Evolutionary conservation across 2,888 invertebrate species (phyloP), one percentile per base, ranked within the genome.

Genomic region (Caenorhabditis doughertyi): DNA sequence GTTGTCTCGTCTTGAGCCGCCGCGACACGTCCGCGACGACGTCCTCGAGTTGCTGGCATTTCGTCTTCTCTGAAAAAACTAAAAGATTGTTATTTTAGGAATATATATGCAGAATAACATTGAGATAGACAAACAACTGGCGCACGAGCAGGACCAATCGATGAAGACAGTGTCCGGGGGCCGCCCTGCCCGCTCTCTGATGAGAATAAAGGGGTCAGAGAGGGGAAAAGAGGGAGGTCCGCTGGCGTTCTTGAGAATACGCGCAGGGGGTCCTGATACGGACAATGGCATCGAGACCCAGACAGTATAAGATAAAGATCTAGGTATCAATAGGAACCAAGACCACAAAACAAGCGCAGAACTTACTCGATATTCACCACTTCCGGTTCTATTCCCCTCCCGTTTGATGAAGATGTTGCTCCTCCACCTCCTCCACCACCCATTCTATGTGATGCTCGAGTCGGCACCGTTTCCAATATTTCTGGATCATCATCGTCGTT

Each of bases 401-500:
- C 44, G 18, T 47, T 55, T n/a, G 32, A 29, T 4, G 32, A 21
- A 8, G 51, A 2, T 51, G 11, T n/a, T 2, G 55, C 25, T 4
- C 27, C 32, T 2, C 39, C 39, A 39, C 11, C 4, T 51, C 16
- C 44, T 35, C 47, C 8, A 47, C 16, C 16, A 16, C 3, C 29
- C 44, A 18, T 29, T 55, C 11, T 21, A 18, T 7, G 35, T 13
- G 39, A 35, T 1, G 67, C n/a, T 4, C 74, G 49, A 8, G 39
- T 16, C 21, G 76, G 81, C 18, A 51, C 27, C 7, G 67, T 29
- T 18, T 81, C 82, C 23, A 83, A 29, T 5, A 83, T 79, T 35
- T 83, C 79, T 13, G 82, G 82, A 39, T 79, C 83, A 25, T 83
- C 35, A 11, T 53, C 60, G n/a, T 64, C 76, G 16, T 70, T 74